These are phyloP conservation scores for Betta splendens DNA, from an alignment of 2,797 vertebrate genomes.

Conservation along the genomic window DNA sequence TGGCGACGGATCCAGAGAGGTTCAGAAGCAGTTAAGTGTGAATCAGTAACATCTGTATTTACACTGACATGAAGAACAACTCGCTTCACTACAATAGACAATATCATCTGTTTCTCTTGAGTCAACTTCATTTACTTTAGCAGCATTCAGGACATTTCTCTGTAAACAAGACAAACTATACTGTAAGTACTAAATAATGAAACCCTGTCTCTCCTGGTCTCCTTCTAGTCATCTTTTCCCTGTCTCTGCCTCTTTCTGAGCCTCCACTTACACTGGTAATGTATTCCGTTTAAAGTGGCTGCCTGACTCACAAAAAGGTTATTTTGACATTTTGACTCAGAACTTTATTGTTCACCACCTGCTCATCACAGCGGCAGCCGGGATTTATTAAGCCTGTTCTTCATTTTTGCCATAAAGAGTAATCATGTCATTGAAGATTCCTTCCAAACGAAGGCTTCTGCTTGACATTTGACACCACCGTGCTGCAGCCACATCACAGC, in stretches of 20 bases:
- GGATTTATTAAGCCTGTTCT: constrained; percentile 1
- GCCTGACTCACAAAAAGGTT: constrained; percentile 11
- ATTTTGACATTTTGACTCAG: constrained; percentile 21
- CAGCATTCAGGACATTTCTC: neutral
- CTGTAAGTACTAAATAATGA: constrained; percentile 23
- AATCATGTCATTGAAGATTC: neutral
- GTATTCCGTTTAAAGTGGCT: constrained; percentile 20
- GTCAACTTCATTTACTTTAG: constrained; percentile 9
- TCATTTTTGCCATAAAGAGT: constrained; percentile 1
- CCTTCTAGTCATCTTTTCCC: constrained; percentile 24
- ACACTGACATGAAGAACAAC: neutral
- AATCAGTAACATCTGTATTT: neutral
- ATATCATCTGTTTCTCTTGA: neutral
- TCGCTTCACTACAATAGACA: neutral
- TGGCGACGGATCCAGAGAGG: neutral
- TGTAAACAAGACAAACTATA: constrained; percentile 7
- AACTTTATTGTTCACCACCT: constrained; percentile 23
- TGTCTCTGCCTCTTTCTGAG: constrained; percentile 18
- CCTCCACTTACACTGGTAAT: constrained; percentile 27
- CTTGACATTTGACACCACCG: neutral
- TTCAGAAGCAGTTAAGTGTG: neutral
- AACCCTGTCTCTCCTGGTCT: constrained; percentile 7
- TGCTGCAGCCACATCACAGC: no score
- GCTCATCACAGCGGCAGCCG: constrained; percentile 4
- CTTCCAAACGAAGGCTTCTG: neutral